A percentile compares a stretch with the other conserved stretches of the same genome.
phyloP scores from a whole-genome alignment of 2,888 invertebrate genomes.

The Thecocarcelia acutangulata region DNA sequence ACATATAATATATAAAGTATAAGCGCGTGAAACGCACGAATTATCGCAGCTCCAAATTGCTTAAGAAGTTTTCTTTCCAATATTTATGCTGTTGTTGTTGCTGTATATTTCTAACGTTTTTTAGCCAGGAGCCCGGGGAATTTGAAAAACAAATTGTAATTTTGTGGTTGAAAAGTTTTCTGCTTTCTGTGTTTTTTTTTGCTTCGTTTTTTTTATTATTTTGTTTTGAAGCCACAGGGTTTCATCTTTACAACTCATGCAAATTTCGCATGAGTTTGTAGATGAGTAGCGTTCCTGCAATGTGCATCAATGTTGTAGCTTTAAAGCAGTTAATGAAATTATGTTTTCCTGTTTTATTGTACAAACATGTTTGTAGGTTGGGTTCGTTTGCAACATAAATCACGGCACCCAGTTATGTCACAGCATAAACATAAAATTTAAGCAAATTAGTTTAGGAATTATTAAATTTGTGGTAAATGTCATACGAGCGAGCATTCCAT shows the following conservation, averaged over 20 bases:
- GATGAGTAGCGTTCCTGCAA: constrained; percentile 2
- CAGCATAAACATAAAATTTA: constrained; percentile 40
- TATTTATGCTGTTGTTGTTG: constrained; percentile 32
- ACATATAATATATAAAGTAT: constrained; percentile 51
- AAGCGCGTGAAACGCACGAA: constrained; percentile 69
- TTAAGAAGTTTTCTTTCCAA: constrained; percentile 49
- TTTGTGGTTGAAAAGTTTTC: constrained; percentile 55
- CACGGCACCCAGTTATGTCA: constrained; percentile 31
- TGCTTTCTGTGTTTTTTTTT: not conserved
- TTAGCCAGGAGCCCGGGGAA: constrained; percentile 5
- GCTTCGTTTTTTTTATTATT: not conserved
- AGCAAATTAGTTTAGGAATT: constrained; percentile 51
- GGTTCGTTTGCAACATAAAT: constrained; percentile 42
- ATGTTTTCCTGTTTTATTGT: constrained; percentile 53
- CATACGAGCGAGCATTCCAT: not conserved
- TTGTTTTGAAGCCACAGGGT: constrained; percentile 49
- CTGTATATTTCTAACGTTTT: constrained; percentile 36
- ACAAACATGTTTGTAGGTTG: constrained; percentile 34
- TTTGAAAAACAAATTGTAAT: constrained; percentile 40
- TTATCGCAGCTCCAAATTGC: constrained; percentile 70
- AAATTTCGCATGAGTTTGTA: constrained; percentile 14
- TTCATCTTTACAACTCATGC: constrained; percentile 37
- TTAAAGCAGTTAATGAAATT: constrained; percentile 61
- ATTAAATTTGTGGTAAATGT: constrained; percentile 33
- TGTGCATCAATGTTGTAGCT: constrained; percentile 49